A percentile compares a stretch with the other conserved stretches of the same genome.
Evolutionary conservation across 35 echinoderm and acorn worm species (phyloP).

Genomic region (Stichopus chloronotus): DNA sequence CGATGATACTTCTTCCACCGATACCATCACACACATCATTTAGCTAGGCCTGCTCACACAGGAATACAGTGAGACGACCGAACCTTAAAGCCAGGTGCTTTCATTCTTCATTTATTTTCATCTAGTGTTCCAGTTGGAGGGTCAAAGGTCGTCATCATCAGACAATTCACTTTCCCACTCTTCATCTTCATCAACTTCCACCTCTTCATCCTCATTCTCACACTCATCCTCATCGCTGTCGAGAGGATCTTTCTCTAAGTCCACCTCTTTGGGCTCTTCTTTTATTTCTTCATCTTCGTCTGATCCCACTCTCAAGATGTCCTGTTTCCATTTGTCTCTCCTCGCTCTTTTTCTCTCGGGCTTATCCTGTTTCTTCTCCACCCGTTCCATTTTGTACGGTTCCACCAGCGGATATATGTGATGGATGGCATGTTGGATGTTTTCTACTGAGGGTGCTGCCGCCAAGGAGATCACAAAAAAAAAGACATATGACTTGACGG

Average conservation of each 20-base stretch:
- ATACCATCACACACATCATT: too few species aligned
- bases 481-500: not conserved
- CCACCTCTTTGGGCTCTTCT: conserved; percentile 23
- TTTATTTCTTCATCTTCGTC: not conserved
- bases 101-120: not conserved
- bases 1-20: too few species aligned
- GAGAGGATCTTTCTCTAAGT: conserved; percentile 13
- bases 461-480: not conserved
- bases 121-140: not conserved
- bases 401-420: conserved; percentile 81
- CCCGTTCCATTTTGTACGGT: conserved; percentile 16
- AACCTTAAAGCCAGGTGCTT: too few species aligned
- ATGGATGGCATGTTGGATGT: conserved; percentile 74
- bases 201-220: not conserved
- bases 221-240: conserved; percentile 21
- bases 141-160: conserved; percentile 24
- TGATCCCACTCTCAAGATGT: conserved; percentile 16
- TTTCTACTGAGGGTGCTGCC: conserved; percentile 79
- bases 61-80: too few species aligned
- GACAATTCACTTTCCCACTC: conserved; percentile 51
- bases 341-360: conserved; percentile 9
- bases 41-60: too few species aligned
- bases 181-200: not conserved
- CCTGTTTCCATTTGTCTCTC: conserved; percentile 11
- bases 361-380: conserved; percentile 36